Percentiles rank a stretch among this genome's conserved stretches.
phyloP scores from a whole-genome alignment of 2,888 invertebrate species.

The Girardia tigrina region DNA sequence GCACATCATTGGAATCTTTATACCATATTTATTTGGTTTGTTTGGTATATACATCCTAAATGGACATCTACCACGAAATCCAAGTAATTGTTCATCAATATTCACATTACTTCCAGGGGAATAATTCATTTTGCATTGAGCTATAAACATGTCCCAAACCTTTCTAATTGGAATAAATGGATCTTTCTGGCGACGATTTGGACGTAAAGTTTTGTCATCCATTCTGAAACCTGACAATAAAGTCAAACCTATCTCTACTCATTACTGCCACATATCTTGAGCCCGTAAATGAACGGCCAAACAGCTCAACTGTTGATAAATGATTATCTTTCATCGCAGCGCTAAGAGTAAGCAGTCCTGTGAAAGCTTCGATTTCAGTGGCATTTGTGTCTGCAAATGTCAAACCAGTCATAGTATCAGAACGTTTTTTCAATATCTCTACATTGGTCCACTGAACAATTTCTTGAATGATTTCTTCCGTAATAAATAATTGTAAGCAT shows the following conservation, averaged over 20 bases:
- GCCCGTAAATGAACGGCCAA: too few relatives aligned
- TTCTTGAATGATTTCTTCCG: too few relatives aligned
- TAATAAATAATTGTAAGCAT: too few relatives aligned
- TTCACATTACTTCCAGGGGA: not conserved
- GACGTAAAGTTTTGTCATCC: not conserved
- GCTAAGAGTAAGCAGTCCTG: too few relatives aligned
- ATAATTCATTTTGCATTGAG: not conserved
- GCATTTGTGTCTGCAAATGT: too few relatives aligned
- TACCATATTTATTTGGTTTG: conserved; percentile 26
- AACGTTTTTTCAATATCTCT: too few relatives aligned
- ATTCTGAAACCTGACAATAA: not conserved
- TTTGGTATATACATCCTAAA: not conserved
- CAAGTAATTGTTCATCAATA: conserved; percentile 26
- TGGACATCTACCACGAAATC: conserved; percentile 25
- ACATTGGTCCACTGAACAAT: too few relatives aligned
- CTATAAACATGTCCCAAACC: not conserved
- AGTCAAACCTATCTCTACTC: not conserved
- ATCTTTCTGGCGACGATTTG: not conserved
- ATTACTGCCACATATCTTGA: not conserved
- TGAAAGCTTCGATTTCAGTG: too few relatives aligned
- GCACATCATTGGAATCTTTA: not conserved
- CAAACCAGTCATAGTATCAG: too few relatives aligned
- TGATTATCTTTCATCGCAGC: too few relatives aligned
- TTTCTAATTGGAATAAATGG: not conserved
- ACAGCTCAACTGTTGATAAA: too few relatives aligned